Conservation (phyloP, 2,113 vertebrate species). For the Polypterus bichir region DNA sequence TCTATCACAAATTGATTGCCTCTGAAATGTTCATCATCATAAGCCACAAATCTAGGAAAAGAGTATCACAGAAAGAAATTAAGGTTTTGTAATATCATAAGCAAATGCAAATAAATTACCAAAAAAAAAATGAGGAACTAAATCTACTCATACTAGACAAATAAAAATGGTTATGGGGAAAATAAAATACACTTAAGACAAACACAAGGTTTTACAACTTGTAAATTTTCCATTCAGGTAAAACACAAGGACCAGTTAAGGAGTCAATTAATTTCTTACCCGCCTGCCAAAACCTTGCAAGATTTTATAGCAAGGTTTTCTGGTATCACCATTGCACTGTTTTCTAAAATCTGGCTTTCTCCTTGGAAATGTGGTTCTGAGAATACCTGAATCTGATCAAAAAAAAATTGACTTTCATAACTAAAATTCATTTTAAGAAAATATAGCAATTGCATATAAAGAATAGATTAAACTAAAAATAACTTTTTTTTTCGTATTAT, state of each 20-base stretch:
- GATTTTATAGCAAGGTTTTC: slow-evolving; percentile 65
- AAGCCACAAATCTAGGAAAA: slow-evolving; percentile 68
- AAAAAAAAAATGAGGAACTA: too few species aligned
- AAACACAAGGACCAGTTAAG: too few species aligned
- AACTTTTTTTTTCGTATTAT: too few species aligned
- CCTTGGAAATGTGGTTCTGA: slow-evolving; percentile 77
- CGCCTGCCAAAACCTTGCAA: slow-evolving; percentile 75
- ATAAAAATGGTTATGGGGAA: slow-evolving; percentile 1
- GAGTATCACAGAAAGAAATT: neutral
- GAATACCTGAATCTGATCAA: slow-evolving; percentile 75
- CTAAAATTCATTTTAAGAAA: too few species aligned
- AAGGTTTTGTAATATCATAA: too few species aligned
- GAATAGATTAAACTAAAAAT: too few species aligned
- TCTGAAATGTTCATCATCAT: slow-evolving; percentile 65
- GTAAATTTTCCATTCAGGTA: neutral
- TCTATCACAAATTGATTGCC: slow-evolving; percentile 82
- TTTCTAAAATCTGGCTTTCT: slow-evolving; percentile 52
- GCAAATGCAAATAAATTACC: too few species aligned
- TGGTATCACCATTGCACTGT: slow-evolving; percentile 50
- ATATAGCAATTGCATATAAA: too few species aligned
- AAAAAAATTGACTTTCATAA: slow-evolving; percentile 6
- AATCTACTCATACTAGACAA: too few species aligned
- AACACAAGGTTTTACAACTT: neutral
- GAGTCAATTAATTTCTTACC: slow-evolving; percentile 42
- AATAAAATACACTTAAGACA: slow-evolving; percentile 9